Percentiles rank a stretch among this genome's conserved stretches.
Evolutionary conservation across 2,797 vertebrate genomes (phyloP).

Genomic region (Centropyge bicolor): DNA sequence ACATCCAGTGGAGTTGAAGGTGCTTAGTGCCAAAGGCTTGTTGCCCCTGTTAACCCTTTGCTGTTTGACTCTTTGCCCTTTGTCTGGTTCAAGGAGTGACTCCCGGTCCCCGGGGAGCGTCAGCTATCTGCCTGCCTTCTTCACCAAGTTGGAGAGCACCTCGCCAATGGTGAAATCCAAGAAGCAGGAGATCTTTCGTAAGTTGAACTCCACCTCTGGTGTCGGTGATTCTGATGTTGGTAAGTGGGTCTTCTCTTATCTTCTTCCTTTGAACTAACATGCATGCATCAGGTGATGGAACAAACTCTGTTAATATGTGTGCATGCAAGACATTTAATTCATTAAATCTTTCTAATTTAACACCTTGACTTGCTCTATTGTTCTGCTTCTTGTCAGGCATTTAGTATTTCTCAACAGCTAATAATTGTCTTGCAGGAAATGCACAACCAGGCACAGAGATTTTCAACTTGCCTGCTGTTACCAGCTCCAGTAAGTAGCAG

Average conservation of each 20-base stretch:
- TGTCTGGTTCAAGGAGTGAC: slow-evolving; percentile 88
- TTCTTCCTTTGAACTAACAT: slow-evolving; percentile 40
- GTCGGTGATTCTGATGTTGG: slow-evolving; percentile 97
- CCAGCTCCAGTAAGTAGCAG: slow-evolving; percentile 91
- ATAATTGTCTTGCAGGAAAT: slow-evolving; percentile 86
- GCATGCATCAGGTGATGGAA: slow-evolving; percentile 22
- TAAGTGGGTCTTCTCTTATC: slow-evolving; percentile 87
- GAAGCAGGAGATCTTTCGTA: slow-evolving; percentile 99
- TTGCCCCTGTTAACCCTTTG: neutral
- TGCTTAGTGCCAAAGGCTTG: neutral
- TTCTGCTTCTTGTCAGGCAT: slow-evolving; percentile 14
- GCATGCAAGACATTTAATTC: slow-evolving; percentile 10
- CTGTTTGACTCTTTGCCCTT: slow-evolving; percentile 37
- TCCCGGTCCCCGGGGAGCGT: slow-evolving; percentile 95
- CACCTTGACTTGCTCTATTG: neutral
- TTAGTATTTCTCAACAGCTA: slow-evolving; percentile 10
- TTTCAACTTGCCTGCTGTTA: slow-evolving; percentile 98
- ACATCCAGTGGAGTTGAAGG: slow-evolving; percentile 17
- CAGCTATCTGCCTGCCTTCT: slow-evolving; percentile 96
- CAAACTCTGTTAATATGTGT: slow-evolving; percentile 8
- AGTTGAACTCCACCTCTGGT: slow-evolving; percentile 97
- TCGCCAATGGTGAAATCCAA: slow-evolving; percentile 98
- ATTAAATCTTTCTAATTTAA: slow-evolving; percentile 6
- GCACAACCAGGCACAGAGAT: slow-evolving; percentile 99
- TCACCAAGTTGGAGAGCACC: slow-evolving; percentile 98